These are phyloP conservation scores for Phrynosoma blainvillii DNA, from an alignment of 2,113 vertebrate species.

Conservation along the genomic window DNA sequence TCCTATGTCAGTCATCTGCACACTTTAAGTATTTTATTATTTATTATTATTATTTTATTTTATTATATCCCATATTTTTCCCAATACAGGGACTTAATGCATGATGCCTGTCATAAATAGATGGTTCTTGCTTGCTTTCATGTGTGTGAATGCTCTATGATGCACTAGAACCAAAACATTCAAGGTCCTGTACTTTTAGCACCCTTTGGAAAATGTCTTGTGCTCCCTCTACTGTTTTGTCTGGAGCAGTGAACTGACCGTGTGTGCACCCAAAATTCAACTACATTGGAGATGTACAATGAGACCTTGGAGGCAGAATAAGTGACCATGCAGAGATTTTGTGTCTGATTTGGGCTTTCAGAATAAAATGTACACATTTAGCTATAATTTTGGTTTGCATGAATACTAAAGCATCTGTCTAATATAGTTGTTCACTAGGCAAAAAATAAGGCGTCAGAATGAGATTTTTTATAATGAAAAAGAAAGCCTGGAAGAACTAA, in stretches of 20 bases:
- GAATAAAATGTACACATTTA: neutral
- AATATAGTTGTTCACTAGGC: neutral
- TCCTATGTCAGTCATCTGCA: neutral
- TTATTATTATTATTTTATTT: no score
- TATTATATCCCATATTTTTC: no score
- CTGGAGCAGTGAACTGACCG: slow-evolving; percentile 14
- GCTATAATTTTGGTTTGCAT: neutral
- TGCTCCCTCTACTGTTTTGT: slow-evolving; percentile 66
- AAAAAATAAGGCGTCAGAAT: neutral
- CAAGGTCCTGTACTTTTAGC: fast-evolving
- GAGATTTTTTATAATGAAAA: neutral
- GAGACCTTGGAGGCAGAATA: fast-evolving
- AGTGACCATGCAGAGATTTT: neutral
- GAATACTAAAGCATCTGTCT: neutral
- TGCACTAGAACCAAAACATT: slow-evolving; percentile 12
- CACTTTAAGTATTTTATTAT: slow-evolving; percentile 44
- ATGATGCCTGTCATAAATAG: slow-evolving; percentile 1
- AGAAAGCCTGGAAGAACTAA: neutral
- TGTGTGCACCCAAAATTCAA: neutral
- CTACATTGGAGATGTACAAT: no score
- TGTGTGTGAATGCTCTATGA: neutral
- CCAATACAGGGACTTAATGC: neutral
- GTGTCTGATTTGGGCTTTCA: neutral
- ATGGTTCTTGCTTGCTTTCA: slow-evolving; percentile 15
- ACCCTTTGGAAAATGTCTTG: slow-evolving; percentile 3